Conservation (phyloP, 2,888 invertebrate species). For the Conus canariensis region DNA sequence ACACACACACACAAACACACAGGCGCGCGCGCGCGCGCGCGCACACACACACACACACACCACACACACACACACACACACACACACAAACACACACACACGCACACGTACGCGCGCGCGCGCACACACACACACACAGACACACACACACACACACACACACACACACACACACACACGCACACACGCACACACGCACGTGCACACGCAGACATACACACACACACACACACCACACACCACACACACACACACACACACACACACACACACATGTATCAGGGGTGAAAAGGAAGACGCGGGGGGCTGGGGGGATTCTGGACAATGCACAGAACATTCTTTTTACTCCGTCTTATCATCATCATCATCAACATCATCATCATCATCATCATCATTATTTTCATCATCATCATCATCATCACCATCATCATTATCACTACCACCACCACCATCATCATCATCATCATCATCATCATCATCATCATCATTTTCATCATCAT, state of each 20-base stretch:
- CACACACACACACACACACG: too few species aligned
- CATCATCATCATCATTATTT: background rate
- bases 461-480: slow-evolving; percentile 31
- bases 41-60: too few species aligned
- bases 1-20: too few species aligned
- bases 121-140: background rate
- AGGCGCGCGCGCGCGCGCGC: too few species aligned
- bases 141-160: background rate
- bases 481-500: slow-evolving; percentile 29
- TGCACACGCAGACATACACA: too few species aligned
- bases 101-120: background rate
- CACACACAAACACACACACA: background rate
- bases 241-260: too few species aligned
- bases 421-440: background rate
- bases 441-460: background rate
- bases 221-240: too few species aligned
- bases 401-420: background rate
- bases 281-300: too few species aligned
- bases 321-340: too few species aligned
- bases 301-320: too few species aligned
- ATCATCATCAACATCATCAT: background rate
- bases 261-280: too few species aligned
- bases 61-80: background rate
- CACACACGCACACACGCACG: too few species aligned
- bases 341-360: background rate